Evolutionary conservation across 2,888 invertebrate species (phyloP), one percentile per base, ranked within the genome.

Genomic region (Clunio marinus): DNA sequence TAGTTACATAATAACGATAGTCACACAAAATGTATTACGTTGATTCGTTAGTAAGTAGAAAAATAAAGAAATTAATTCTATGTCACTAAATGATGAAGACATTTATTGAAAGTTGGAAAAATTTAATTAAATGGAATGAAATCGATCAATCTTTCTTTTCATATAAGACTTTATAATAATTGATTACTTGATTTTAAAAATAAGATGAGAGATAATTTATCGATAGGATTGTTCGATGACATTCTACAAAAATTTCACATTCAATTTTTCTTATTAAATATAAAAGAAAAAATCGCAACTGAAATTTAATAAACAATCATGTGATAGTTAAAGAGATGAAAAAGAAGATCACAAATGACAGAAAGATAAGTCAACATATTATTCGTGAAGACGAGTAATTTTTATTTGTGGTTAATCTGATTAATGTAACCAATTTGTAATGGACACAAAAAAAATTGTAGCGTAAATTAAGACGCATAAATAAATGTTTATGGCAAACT

Each of bases 1-100:
- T 7, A 59, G 17, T n/a, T 24, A 60, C 45, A 10, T n/a, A n/a
- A n/a, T n/a, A 45, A 45, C 45, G 45, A 45, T 32, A 32, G 35
- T 13, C 35, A 32, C 35, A 5, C 35, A 32, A 32, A 45, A n/a
- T 45, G 45, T 32, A 35, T 60, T 60, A 60, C 22, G 60, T 60
- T 60, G 60, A 60, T 60, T 60, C 35, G 60, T 60, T 60, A 57
- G 60, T 60, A 62, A 62, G 62, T 62, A 62, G 62, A 25, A 35
- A 24, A n/a, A 37, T 10, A 24, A 37, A 35, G 7, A 17, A 25
- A 58, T n/a, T n/a, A n/a, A n/a, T n/a, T n/a, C n/a, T n/a, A n/a
- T n/a, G n/a, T n/a, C n/a, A n/a, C n/a, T n/a, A n/a, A 51, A 5
- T 32, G 51, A 13, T 20, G 51, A 51, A 51, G 15, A 5, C 10